Percentiles rank a stretch among this genome's conserved stretches.
Evolutionary conservation across 37 sponge, comb jelly and placozoan species (phyloP).

Genomic region (Cliona cf. orientalis): DNA sequence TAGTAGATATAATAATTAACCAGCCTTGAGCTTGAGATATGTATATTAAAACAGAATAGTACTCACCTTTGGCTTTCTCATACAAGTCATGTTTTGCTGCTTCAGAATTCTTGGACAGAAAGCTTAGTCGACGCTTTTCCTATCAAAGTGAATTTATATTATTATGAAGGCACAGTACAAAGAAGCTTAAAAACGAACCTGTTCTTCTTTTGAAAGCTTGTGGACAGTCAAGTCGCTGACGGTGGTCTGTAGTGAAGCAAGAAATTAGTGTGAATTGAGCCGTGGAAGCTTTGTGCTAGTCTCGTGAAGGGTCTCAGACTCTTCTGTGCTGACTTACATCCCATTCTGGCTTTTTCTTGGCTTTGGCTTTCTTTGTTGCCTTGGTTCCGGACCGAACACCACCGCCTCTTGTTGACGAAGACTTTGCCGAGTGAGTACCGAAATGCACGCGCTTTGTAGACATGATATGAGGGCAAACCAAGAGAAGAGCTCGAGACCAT

Average conservation of each 20-base stretch:
- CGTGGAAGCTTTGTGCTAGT: background rate
- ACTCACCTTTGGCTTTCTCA: constrained; percentile 51
- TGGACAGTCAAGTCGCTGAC: constrained; percentile 26
- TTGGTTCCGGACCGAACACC: too few relatives aligned
- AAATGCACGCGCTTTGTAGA: too few relatives aligned
- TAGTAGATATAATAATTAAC: background rate
- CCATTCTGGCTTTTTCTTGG: constrained; percentile 42
- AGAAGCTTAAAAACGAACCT: constrained; percentile 1
- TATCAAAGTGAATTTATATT: background rate
- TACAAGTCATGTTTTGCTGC: constrained; percentile 54
- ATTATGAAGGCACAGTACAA: background rate
- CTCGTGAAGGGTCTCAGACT: background rate
- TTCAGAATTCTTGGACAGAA: constrained; percentile 55
- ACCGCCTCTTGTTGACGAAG: too few relatives aligned
- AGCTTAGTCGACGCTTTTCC: constrained; percentile 28
- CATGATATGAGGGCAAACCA: too few relatives aligned
- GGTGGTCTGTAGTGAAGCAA: constrained; percentile 13
- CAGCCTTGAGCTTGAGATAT: too few relatives aligned
- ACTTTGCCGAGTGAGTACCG: too few relatives aligned
- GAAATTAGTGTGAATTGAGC: background rate
- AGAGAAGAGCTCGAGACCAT: too few relatives aligned
- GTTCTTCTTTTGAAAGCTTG: constrained; percentile 34
- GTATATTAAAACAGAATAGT: background rate
- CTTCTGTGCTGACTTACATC: constrained; percentile 11
- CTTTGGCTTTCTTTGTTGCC: background rate